phyloP scores from a whole-genome alignment of 1,140 invertebrate species.

The Calosoma granatense region DNA sequence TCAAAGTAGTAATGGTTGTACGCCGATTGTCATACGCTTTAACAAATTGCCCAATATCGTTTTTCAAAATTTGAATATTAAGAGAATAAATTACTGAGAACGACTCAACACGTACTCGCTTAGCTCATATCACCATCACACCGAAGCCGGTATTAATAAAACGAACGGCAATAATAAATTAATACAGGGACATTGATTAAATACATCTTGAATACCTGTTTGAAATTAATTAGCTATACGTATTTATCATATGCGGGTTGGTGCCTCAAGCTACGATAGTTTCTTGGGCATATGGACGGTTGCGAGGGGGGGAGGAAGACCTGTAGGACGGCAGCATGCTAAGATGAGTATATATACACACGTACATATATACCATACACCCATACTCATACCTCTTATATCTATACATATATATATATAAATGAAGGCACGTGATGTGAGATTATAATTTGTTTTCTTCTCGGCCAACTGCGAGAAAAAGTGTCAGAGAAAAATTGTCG shows the following conservation, averaged over 20 bases:
- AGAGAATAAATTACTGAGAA: not conserved
- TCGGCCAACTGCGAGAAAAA: conserved; percentile 7
- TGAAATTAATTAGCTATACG: conserved; percentile 11
- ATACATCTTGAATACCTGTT: conserved; percentile 10
- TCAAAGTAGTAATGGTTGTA: not conserved
- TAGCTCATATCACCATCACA: not conserved
- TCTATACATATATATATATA: not conserved
- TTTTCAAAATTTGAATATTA: conserved; percentile 1
- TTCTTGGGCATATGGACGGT: not conserved
- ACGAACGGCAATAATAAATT: conserved; percentile 7
- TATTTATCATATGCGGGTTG: conserved; percentile 10
- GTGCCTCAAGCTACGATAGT: not conserved
- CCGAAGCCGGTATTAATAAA: not conserved
- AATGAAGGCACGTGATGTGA: conserved; percentile 4
- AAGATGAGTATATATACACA: no score
- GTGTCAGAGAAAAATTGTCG: conserved; percentile 4
- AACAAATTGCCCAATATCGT: conserved; percentile 5
- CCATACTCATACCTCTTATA: no score
- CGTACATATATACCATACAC: no score
- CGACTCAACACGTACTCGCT: not conserved
- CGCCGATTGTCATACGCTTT: not conserved
- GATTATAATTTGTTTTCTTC: conserved; percentile 8
- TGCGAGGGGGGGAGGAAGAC: not conserved
- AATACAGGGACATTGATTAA: conserved; percentile 9
- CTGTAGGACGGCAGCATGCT: no score